Base-by-base conservation (phyloP, 2,797 vertebrate species). In the Delichon dasypus region DNA sequence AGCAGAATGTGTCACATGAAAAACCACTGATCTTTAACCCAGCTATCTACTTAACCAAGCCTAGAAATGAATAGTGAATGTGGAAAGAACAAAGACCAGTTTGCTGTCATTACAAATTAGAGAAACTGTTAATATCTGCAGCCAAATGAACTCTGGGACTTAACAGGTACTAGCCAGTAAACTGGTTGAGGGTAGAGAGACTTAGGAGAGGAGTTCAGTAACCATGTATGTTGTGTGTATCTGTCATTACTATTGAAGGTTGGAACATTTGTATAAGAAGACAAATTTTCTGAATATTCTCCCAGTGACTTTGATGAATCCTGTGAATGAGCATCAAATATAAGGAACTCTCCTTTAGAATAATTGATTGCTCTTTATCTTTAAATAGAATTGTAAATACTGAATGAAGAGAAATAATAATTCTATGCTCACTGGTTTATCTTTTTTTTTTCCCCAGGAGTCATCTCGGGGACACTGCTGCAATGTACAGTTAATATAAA, bases 1-100 rank as follows among this genome's bases (percentile, higher is more conserved):
- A 96, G 98, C 97, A 97, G 98, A 88, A 77, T 96, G 96, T 97
- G 97, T 98, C 99, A 99, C 98, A 99, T 99, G 98, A 98, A 98
- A 98, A 98, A 97, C 98, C 97, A 97, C 97, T 98, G 98, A 98
- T 98, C 98, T 98, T 97, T 98, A 98, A 98, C 97, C 96, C 97
- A 97, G 97, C 97, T 97, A 97, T 97, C 95, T 98, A 97, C 96
- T 97, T 98, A 97, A 98, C 97, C 96, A 97, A 97, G 96, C 96
- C 95, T 97, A 96, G 96, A 97, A 98, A 98, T 98, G 97, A 98
- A 98, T 96, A 96, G 97, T 98, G 97, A 98, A 97, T 97, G 96
- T 95, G 84, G 88, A 90, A 97, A 97, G 97, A 97, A 96, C 96
- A 98, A 98, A 98, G 97, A 96, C 96, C 97, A 97, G 98, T 97